A percentile compares a stretch with the other conserved stretches of the same genome.
These are phyloP conservation scores for Platalea minor DNA, from an alignment of 2,797 vertebrate species.

Conservation along the genomic window DNA sequence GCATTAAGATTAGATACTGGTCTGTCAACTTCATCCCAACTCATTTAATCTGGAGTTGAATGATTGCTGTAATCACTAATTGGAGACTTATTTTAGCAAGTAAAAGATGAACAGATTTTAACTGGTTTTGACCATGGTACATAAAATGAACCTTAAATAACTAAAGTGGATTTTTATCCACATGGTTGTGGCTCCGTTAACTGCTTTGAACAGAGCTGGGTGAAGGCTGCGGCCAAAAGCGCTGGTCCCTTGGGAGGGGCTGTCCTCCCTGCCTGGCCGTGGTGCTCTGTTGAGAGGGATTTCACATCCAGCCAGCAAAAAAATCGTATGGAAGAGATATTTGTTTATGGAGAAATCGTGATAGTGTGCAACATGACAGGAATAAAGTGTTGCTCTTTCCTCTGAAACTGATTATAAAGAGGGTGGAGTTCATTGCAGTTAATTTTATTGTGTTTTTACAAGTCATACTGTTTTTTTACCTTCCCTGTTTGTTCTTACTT, in stretches of 20 bases:
- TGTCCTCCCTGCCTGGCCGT: neutral
- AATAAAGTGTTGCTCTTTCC: slow-evolving; percentile 31
- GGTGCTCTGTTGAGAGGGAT: neutral
- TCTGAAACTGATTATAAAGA: slow-evolving; percentile 30
- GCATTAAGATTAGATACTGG: neutral
- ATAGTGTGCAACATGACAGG: neutral
- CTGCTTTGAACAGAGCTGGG: neutral
- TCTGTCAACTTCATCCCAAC: neutral
- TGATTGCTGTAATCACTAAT: neutral
- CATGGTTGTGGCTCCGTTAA: neutral
- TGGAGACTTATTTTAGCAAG: neutral
- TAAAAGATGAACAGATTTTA: neutral
- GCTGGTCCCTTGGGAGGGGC: neutral
- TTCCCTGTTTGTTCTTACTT: slow-evolving; percentile 69
- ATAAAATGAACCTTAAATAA: neutral
- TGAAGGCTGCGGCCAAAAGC: neutral
- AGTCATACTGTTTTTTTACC: neutral
- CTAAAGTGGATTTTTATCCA: neutral
- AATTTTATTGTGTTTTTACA: slow-evolving; percentile 52
- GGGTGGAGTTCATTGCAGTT: slow-evolving; percentile 58
- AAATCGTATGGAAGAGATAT: neutral
- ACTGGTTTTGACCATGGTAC: neutral
- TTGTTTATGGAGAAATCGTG: neutral
- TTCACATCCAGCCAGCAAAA: neutral
- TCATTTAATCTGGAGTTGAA: neutral